Evolutionary conservation across 2,888 invertebrate species (phyloP).

Genomic region (Synergus umbraculus): DNA sequence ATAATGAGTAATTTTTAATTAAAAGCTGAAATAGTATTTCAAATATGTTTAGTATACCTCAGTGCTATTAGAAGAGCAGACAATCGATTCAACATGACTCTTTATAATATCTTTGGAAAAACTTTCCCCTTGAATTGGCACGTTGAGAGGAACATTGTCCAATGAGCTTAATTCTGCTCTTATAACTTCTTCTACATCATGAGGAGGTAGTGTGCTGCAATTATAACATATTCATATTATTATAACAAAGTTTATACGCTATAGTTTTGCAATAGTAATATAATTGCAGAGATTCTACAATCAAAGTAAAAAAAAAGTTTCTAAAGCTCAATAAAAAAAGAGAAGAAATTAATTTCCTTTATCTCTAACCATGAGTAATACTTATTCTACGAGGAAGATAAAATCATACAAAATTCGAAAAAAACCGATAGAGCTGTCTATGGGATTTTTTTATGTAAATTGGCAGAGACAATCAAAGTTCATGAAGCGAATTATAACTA

Average conservation of each 20-base stretch:
- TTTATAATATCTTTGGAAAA: constrained; percentile 60
- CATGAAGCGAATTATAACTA: neutral
- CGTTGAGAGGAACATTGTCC: constrained; percentile 58
- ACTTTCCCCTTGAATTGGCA: constrained; percentile 52
- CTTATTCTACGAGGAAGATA: neutral
- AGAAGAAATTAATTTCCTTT: neutral
- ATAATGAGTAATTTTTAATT: constrained; percentile 5
- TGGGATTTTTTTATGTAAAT: neutral
- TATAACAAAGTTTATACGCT: too few species aligned
- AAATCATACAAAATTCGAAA: constrained; percentile 36
- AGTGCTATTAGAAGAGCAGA: constrained; percentile 65
- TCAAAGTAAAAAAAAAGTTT: neutral
- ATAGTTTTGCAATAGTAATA: too few species aligned
- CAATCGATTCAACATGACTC: constrained; percentile 69
- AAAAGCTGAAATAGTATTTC: constrained; percentile 40
- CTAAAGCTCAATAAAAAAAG: neutral
- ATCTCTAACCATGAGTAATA: neutral
- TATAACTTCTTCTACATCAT: constrained; percentile 58
- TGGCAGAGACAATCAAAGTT: neutral
- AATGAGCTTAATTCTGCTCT: constrained; percentile 56
- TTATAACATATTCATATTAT: constrained; percentile 29
- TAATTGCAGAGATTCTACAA: too few species aligned
- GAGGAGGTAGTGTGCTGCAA: constrained; percentile 57
- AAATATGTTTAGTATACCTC: constrained; percentile 60
- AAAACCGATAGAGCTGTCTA: neutral